A percentile compares a stretch with the other conserved stretches of the same genome.
Evolutionary conservation across 2,797 vertebrate genomes (phyloP).

Genomic region (Psittacula derbiana): DNA sequence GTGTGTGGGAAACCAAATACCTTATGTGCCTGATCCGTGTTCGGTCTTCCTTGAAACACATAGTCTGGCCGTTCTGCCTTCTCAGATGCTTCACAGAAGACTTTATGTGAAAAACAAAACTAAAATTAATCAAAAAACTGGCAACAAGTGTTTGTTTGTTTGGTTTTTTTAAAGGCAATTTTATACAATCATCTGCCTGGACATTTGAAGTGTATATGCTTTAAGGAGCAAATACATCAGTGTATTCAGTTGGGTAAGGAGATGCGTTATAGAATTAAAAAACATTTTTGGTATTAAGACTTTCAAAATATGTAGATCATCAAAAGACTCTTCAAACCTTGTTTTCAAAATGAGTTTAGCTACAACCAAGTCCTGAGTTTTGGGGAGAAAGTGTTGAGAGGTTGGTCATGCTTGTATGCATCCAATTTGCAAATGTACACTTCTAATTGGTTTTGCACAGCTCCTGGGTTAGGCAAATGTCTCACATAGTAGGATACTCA

Average conservation of each 20-base stretch:
- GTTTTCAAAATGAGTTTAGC: background rate
- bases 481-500: constrained; percentile 41
- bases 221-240: background rate
- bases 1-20: background rate
- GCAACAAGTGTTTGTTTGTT: too few species aligned
- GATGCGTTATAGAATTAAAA: background rate
- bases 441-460: constrained; percentile 48
- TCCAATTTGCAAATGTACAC: constrained; percentile 31
- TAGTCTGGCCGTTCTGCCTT: background rate
- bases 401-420: background rate
- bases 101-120: background rate
- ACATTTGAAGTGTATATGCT: background rate
- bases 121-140: background rate
- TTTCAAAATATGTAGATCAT: background rate
- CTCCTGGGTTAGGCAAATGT: constrained; percentile 28
- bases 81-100: background rate
- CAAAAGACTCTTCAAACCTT: background rate
- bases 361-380: background rate
- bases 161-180: background rate
- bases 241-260: background rate
- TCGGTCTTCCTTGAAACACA: background rate
- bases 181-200: background rate
- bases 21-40: background rate
- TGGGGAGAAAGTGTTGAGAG: background rate
- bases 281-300: background rate